A percentile compares a stretch with the other conserved stretches of the same genome.
phyloP scores from a whole-genome alignment of 2,888 invertebrate genomes.

The Drosophila mimica region DNA sequence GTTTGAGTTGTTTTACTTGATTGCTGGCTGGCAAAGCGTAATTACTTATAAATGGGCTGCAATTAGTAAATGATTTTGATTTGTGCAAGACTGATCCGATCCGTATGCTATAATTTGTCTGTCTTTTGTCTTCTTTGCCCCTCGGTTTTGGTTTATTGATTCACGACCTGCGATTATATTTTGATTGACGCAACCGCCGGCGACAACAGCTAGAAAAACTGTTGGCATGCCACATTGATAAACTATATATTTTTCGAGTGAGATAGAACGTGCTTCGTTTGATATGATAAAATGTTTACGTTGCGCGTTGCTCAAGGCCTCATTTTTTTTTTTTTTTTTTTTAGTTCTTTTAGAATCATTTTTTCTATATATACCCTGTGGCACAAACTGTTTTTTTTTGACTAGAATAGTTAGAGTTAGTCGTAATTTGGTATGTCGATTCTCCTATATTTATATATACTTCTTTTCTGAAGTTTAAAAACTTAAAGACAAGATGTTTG shows the following conservation, averaged over 20 bases:
- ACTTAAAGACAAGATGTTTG: neutral
- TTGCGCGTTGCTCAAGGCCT: neutral
- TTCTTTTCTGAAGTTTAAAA: no score
- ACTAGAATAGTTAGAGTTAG: neutral
- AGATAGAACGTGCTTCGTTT: slow-evolving; percentile 5
- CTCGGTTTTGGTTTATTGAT: slow-evolving; percentile 39
- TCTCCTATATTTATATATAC: neutral
- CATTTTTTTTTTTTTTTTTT: neutral
- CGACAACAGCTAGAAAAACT: slow-evolving; percentile 2
- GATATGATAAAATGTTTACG: slow-evolving; percentile 6
- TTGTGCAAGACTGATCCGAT: slow-evolving; percentile 23
- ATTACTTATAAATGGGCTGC: slow-evolving; percentile 58
- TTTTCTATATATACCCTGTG: neutral
- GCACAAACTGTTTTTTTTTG: neutral
- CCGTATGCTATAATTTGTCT: slow-evolving; percentile 37
- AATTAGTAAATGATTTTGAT: slow-evolving; percentile 58
- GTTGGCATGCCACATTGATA: slow-evolving; percentile 11
- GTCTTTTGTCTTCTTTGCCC: neutral
- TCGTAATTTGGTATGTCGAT: neutral
- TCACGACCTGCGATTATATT: slow-evolving; percentile 45
- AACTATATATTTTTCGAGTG: slow-evolving; percentile 3
- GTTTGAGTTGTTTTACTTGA: neutral
- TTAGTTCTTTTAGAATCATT: neutral
- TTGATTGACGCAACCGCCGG: slow-evolving; percentile 35
- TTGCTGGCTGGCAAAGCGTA: slow-evolving; percentile 41